Base-by-base conservation (phyloP, 2,113 vertebrate genomes). In the Aldabrachelys gigantea region DNA sequence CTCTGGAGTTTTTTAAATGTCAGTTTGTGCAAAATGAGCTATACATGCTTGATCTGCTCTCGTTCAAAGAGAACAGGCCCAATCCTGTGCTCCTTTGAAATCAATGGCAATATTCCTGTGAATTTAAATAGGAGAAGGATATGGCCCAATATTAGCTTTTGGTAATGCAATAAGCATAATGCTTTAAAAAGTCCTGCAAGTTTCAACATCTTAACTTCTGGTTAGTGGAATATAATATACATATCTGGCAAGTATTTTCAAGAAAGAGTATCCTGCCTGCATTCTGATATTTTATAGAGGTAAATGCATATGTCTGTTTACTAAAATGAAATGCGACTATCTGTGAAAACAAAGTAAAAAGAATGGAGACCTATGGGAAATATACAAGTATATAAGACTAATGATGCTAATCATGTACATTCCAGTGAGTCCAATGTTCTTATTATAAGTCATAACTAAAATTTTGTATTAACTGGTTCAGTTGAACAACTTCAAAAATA, bases 271-370 rank as follows among this genome's bases (percentile, higher is more conserved):
- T 52, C 57, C 91, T 93, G 87, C 49, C 47, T 24, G 11, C 41
- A 78, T 78, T 47, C 75, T 78, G 27, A 78, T 78, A 78, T 29
- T 78, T 47, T 41, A 47, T 3, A 16, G 41, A 47, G 21, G 14
- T 82, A 91, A 75, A 94, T 14, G 25, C 82, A 17, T 80, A 44
- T 56, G n/a, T 85, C 84, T 82, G 54, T 80, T 94, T 44, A 85
- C n/a, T 85, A 49, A 96, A 96, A 84, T 95, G 54, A 65, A 91
- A 96, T 31, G 79, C 47, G 79, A 95, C n/a, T 89, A 90, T 80
- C 83, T 95, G 62, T 82, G 65, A 96, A 95, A 95, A 21, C 16
- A 53, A 91, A 94, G 75, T 69, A 1, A 85, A 96, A 95, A 93
- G 54, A 95, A 0, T 0, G n/a, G 27, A 47, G 75, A 78, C 22